Percentiles rank a stretch among this genome's conserved stretches.
Conservation (phyloP, 1,140 invertebrate genomes). For the Telenomus remus region DNA sequence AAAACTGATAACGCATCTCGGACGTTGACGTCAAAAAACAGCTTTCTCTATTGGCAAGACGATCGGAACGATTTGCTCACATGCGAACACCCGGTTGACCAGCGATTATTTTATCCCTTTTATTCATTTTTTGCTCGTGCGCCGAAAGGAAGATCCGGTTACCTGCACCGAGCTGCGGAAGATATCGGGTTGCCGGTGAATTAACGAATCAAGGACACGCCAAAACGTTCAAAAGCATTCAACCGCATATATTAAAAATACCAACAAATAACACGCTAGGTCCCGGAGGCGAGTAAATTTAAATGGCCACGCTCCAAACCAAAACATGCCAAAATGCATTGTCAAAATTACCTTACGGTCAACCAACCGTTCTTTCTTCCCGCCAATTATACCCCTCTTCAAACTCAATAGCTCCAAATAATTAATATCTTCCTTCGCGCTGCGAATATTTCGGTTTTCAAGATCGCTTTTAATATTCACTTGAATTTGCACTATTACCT, state of each 20-base stretch:
- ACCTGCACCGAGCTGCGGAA: constrained; percentile 53
- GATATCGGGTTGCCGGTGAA: constrained; percentile 58
- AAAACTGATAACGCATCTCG: constrained; percentile 13
- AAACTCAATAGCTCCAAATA: neutral
- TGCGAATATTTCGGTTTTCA: no score
- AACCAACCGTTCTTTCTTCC: constrained; percentile 1
- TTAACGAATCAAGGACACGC: constrained; percentile 53
- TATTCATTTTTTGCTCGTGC: constrained; percentile 21
- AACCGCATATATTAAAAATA: constrained; percentile 39
- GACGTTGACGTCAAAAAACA: constrained; percentile 28
- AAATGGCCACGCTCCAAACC: constrained; percentile 37
- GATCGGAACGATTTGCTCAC: constrained; percentile 34
- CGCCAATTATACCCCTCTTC: constrained; percentile 3
- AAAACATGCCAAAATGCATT: constrained; percentile 37
- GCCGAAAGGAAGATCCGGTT: constrained; percentile 61
- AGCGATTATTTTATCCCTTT: constrained; percentile 32
- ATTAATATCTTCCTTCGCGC: neutral
- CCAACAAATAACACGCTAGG: constrained; percentile 44
- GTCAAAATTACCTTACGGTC: constrained; percentile 34
- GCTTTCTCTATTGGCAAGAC: constrained; percentile 42
- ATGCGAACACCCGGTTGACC: constrained; percentile 40
- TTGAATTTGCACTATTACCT: no score
- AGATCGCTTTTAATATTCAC: no score
- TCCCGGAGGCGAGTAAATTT: constrained; percentile 19
- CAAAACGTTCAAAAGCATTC: constrained; percentile 46